These are phyloP conservation scores for Malurus elegans DNA, from an alignment of 2,113 vertebrate genomes.

Conservation along the genomic window DNA sequence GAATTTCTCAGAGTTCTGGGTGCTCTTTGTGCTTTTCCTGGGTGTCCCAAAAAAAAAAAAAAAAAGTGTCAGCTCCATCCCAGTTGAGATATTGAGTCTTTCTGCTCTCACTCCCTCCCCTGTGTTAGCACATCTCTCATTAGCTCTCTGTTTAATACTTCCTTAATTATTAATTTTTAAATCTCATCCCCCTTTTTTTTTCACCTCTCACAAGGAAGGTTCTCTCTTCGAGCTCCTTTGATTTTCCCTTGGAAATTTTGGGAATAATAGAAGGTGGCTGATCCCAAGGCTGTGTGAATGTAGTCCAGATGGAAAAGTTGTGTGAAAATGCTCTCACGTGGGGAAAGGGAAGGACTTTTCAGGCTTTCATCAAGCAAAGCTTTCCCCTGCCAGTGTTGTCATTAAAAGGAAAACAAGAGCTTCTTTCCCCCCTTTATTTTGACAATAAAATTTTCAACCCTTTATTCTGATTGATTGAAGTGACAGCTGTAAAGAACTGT, in stretches of 20 bases:
- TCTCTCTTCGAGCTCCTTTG: not conserved
- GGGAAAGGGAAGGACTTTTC: not conserved
- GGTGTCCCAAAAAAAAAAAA: not conserved
- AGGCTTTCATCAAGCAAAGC: not conserved
- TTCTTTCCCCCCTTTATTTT: not conserved
- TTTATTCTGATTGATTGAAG: not conserved
- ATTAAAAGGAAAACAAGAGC: not conserved
- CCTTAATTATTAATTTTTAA: not conserved
- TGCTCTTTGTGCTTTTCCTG: not conserved
- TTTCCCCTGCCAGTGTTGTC: not conserved
- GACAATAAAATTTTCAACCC: not conserved
- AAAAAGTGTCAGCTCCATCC: not conserved
- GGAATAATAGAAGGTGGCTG: not conserved
- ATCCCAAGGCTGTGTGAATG: not conserved
- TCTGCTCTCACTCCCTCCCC: not conserved
- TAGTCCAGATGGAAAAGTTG: not conserved
- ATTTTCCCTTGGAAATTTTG: not conserved
- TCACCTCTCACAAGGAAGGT: not conserved
- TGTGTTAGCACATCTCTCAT: not conserved
- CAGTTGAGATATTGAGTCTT: accelerated
- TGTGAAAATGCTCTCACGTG: not conserved
- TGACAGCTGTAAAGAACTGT: not conserved
- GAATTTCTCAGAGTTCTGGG: not conserved
- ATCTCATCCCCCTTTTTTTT: not conserved
- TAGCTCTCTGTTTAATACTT: not conserved